These are phyloP conservation scores for Corbicula japonica DNA, from an alignment of 2,888 invertebrate species.

Conservation along the genomic window DNA sequence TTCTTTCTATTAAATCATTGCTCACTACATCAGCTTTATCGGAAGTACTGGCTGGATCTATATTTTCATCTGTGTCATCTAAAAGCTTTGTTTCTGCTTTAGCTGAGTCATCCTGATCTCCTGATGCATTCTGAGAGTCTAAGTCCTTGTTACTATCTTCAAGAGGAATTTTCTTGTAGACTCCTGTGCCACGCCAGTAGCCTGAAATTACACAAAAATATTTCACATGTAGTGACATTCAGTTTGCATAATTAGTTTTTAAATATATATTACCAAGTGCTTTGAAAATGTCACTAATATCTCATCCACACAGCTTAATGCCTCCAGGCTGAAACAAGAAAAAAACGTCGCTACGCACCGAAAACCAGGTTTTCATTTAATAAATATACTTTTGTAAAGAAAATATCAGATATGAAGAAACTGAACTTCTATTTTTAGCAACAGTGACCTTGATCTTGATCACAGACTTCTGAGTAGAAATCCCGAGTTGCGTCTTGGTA, in stretches of 20 bases:
- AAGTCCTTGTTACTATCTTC: constrained; percentile 47
- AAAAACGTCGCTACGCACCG: too few relatives aligned
- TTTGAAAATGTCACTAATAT: not conserved
- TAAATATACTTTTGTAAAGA: too few relatives aligned
- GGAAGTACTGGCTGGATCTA: not conserved
- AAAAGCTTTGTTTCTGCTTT: too few relatives aligned
- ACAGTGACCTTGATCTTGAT: too few relatives aligned
- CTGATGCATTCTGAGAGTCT: not conserved
- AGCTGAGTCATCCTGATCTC: constrained; percentile 4
- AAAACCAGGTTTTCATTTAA: too few relatives aligned
- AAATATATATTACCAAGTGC: not conserved
- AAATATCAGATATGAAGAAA: too few relatives aligned
- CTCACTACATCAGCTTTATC: not conserved
- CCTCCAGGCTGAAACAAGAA: not conserved
- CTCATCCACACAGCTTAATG: not conserved
- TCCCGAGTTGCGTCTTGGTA: too few relatives aligned
- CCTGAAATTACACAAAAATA: constrained; percentile 39
- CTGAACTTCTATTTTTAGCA: too few relatives aligned
- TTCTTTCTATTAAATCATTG: not conserved
- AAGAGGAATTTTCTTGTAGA: constrained; percentile 50
- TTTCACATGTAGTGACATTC: too few relatives aligned
- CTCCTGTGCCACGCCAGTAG: constrained; percentile 62
- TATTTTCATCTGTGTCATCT: constrained; percentile 9
- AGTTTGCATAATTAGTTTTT: not conserved
- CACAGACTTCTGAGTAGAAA: too few relatives aligned